A percentile compares a stretch with the other conserved stretches of the same genome.
phyloP scores from a whole-genome alignment of 2,113 vertebrate species.

The Gorsachius goisagi region DNA sequence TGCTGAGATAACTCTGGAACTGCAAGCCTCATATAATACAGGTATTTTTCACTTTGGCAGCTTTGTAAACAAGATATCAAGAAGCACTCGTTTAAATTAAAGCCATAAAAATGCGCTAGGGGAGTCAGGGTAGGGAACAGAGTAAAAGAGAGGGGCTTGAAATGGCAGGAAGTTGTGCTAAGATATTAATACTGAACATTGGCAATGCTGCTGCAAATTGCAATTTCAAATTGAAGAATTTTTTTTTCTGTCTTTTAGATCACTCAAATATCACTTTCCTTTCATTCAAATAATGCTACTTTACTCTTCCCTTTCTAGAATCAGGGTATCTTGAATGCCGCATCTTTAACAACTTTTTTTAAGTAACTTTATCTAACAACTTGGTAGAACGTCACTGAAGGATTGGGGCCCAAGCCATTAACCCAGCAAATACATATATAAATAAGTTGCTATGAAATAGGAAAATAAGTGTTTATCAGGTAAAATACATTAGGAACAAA shows the following conservation, averaged over 20 bases:
- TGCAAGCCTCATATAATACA: constrained; percentile 80
- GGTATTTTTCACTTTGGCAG: constrained; percentile 88
- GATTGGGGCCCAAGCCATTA: background rate
- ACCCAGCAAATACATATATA: background rate
- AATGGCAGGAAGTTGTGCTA: background rate
- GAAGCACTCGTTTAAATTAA: constrained; percentile 79
- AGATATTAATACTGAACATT: background rate
- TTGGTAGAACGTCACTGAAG: background rate
- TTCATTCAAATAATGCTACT: background rate
- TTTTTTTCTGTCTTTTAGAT: background rate
- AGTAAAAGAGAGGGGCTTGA: background rate
- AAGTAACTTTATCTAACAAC: background rate
- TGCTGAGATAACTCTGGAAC: constrained; percentile 80
- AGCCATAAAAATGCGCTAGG: constrained; percentile 65
- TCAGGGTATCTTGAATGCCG: background rate
- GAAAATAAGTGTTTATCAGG: background rate
- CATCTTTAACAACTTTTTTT: background rate
- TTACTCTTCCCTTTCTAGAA: background rate
- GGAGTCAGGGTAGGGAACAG: background rate
- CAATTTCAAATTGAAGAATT: background rate
- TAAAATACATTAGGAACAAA: background rate
- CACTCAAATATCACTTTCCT: background rate
- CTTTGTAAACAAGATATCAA: constrained; percentile 86
- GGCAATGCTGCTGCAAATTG: background rate
- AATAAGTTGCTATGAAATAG: background rate